Conservation (phyloP, 2,888 invertebrate species). For the Synergus itoensis region DNA sequence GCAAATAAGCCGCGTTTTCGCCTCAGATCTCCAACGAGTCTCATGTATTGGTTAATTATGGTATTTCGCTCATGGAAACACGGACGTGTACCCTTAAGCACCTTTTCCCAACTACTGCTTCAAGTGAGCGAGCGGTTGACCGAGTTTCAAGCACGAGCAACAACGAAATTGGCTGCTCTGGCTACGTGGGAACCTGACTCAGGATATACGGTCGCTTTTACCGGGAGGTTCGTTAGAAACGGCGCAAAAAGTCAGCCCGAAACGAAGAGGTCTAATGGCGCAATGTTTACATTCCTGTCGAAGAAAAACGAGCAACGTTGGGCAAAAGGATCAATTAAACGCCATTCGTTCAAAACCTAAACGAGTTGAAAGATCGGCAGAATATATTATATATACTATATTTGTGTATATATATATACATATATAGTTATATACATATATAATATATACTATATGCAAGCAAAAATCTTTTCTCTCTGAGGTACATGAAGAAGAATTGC, state of each 20-base stretch:
- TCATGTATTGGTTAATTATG: constrained; percentile 59
- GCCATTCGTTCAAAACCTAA: background rate
- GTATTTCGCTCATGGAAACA: constrained; percentile 41
- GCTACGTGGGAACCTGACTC: constrained; percentile 40
- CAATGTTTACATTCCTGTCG: constrained; percentile 35
- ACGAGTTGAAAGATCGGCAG: background rate
- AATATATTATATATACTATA: background rate
- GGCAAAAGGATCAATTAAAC: constrained; percentile 21
- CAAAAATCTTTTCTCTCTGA: constrained; percentile 15
- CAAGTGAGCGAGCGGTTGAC: constrained; percentile 40
- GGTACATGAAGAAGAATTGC: constrained; percentile 8
- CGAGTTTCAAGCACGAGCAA: constrained; percentile 42
- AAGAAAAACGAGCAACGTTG: background rate
- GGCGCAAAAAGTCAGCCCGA: constrained; percentile 28
- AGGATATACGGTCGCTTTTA: constrained; percentile 37
- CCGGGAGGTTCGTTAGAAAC: constrained; percentile 33
- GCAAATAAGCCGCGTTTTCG: constrained; percentile 55
- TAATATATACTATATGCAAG: background rate
- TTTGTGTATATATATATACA: no score
- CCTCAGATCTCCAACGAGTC: constrained; percentile 17
- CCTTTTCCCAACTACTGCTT: constrained; percentile 38
- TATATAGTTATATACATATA: no score
- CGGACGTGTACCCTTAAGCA: constrained; percentile 33
- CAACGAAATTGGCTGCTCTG: constrained; percentile 41
- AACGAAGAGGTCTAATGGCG: constrained; percentile 40